Base-by-base conservation (phyloP, 2,888 invertebrate species). In the Pristionchus japonicus region DNA sequence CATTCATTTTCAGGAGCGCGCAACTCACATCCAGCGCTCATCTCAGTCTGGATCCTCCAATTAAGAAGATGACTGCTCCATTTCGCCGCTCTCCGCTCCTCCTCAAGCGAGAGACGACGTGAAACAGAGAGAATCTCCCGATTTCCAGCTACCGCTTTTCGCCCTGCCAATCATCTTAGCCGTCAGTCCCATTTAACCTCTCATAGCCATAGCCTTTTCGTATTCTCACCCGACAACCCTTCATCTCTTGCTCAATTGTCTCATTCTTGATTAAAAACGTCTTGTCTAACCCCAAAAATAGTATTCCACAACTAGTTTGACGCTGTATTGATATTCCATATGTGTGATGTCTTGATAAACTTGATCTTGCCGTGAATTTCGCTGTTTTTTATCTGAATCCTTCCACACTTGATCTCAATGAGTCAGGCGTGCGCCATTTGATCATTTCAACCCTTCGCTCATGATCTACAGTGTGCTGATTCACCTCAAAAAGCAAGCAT, bases 21-120 rank as follows among this genome's bases (percentile, higher is more conserved):
- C 94, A 84, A 93, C 93, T 17, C 93, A 92, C 89, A 92, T 92
- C 88, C 94, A 94, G 89, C 92, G 94, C 37, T 91, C 91, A 70
- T 90, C 90, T 82, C 91, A 91, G 89, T 70, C 86, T 1, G 86
- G 49, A 13, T 70, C 86, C 4, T 20, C 77, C 43, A 64, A 49
- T 27, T 49, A 40, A 77, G 70, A 17, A 37, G 40, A 74, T 17
- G 67, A 49, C n/a, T 37, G 20, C 17, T 34, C 52, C 34, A 61
- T 34, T 37, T 57, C 83, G 2, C 34, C n/a, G 57, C 23, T 49
- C 6, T 82, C 52, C n/a, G 11, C 49, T 37, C 40, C 2, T 64
- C 61, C 61, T 43, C 11, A 6, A 27, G n/a, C 61, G n/a, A 64
- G 27, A 64, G n/a, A 64, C 27, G 4, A 20, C 52, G 13, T 70